phyloP scores from a whole-genome alignment of 1,140 invertebrate species.

The Adoxophyes honmai region DNA sequence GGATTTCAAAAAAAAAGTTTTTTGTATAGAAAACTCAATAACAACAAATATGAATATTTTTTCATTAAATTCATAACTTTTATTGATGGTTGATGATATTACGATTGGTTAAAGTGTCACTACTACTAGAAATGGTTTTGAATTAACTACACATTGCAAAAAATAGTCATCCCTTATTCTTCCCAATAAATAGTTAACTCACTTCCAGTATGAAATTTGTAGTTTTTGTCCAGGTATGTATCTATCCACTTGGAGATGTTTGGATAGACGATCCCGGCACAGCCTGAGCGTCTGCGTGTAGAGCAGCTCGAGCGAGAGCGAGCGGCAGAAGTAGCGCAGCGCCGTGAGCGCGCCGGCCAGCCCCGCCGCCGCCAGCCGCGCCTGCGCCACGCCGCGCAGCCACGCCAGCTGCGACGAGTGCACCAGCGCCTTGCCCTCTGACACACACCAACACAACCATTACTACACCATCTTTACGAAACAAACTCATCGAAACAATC shows the following conservation, averaged over 20 bases:
- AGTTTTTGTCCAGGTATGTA: slow-evolving; percentile 93
- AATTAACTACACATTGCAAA: too few relatives aligned
- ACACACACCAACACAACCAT: slow-evolving; percentile 37
- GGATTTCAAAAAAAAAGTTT: too few relatives aligned
- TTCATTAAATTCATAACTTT: too few relatives aligned
- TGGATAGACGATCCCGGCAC: slow-evolving; percentile 91
- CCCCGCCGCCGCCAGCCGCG: slow-evolving; percentile 90
- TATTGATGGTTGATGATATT: too few relatives aligned
- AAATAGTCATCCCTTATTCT: too few relatives aligned
- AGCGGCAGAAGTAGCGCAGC: slow-evolving; percentile 96
- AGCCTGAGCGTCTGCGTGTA: slow-evolving; percentile 95
- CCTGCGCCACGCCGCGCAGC: slow-evolving; percentile 94
- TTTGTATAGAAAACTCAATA: too few relatives aligned
- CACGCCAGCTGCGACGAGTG: slow-evolving; percentile 95
- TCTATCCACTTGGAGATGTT: slow-evolving; percentile 95
- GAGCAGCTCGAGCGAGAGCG: slow-evolving; percentile 95
- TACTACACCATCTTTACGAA: background rate
- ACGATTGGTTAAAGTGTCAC: too few relatives aligned
- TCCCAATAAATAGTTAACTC: too few relatives aligned
- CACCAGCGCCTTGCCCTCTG: slow-evolving; percentile 95
- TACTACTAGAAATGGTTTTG: too few relatives aligned
- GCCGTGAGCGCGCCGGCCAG: slow-evolving; percentile 87
- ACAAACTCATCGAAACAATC: too few relatives aligned
- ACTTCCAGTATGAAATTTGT: slow-evolving; percentile 96
- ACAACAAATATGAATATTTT: too few relatives aligned